A percentile compares a stretch with the other conserved stretches of the same genome.
Evolutionary conservation across 2,113 vertebrate species (phyloP).

Genomic region (Callospermophilus lateralis): DNA sequence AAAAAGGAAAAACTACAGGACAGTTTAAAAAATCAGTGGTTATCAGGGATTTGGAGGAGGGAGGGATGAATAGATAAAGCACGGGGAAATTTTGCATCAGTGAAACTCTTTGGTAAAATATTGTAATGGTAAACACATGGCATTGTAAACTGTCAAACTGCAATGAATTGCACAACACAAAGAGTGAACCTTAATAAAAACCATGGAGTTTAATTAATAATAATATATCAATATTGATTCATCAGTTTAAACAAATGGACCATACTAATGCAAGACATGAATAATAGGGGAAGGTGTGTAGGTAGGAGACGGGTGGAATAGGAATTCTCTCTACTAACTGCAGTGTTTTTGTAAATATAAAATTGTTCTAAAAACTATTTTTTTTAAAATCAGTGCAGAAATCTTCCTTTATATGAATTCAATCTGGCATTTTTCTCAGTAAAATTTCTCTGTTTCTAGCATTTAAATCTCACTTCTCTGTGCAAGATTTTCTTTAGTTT

Average conservation of each 20-base stretch:
- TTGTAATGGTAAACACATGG: neutral
- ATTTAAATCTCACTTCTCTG: conserved; percentile 56
- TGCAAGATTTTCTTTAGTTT: conserved; percentile 55
- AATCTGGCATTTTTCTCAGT: conserved; percentile 72
- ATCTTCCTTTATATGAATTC: conserved; percentile 48
- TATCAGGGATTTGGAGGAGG: neutral
- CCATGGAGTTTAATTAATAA: neutral
- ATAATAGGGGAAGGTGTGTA: neutral
- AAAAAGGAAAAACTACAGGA: neutral
- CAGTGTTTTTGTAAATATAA: neutral
- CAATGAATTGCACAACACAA: neutral
- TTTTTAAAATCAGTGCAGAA: neutral
- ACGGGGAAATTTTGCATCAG: neutral
- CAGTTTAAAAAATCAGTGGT: neutral
- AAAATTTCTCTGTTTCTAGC: conserved; percentile 48
- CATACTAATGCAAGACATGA: neutral
- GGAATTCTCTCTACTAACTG: neutral
- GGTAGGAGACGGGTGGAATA: no score
- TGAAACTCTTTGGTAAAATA: neutral
- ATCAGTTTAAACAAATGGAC: neutral
- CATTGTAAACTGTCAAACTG: neutral
- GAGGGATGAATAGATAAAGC: neutral
- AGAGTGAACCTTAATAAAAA: neutral
- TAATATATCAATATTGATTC: neutral
- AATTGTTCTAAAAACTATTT: conserved; percentile 28